Evolutionary conservation across 2,113 vertebrate species (phyloP).

Genomic region (Pituophis catenifer): DNA sequence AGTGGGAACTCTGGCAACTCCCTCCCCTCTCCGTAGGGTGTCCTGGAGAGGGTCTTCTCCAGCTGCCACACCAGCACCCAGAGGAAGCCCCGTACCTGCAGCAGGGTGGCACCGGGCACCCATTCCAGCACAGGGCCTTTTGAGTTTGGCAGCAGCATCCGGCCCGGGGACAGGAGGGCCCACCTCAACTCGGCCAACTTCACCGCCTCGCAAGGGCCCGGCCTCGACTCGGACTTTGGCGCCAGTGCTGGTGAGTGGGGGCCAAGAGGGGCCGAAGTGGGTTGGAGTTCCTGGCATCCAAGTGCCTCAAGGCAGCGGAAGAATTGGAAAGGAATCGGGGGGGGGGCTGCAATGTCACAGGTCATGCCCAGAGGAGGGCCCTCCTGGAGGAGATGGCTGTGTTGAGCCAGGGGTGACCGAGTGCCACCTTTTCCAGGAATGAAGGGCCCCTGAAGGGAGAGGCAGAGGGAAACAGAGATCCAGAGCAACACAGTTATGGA

Average conservation of each 20-base stretch:
- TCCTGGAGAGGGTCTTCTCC: slow-evolving; percentile 25
- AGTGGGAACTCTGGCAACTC: neutral
- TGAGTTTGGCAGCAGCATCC: slow-evolving; percentile 55
- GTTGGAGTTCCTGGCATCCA: neutral
- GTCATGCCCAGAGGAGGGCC: neutral
- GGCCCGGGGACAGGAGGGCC: slow-evolving; percentile 42
- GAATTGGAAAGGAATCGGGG: neutral
- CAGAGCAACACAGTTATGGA: no score
- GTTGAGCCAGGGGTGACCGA: neutral
- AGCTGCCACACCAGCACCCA: slow-evolving; percentile 57
- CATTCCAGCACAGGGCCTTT: slow-evolving; percentile 57
- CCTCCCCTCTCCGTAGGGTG: neutral
- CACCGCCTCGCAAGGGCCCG: slow-evolving; percentile 65
- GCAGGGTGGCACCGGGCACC: slow-evolving; percentile 2
- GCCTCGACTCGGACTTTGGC: slow-evolving; percentile 82
- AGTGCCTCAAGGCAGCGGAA: neutral
- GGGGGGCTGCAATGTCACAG: neutral
- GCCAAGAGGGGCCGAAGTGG: no score
- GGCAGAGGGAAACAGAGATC: no score
- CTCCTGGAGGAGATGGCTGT: neutral
- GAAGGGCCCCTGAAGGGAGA: no score
- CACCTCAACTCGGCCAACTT: slow-evolving; percentile 36
- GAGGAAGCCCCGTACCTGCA: slow-evolving; percentile 43
- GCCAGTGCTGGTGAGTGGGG: slow-evolving; percentile 75
- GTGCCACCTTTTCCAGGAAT: no score